A percentile compares a stretch with the other conserved stretches of the same genome.
phyloP scores from a whole-genome alignment of 2,797 vertebrate species.

The Pangasius djambal region DNA sequence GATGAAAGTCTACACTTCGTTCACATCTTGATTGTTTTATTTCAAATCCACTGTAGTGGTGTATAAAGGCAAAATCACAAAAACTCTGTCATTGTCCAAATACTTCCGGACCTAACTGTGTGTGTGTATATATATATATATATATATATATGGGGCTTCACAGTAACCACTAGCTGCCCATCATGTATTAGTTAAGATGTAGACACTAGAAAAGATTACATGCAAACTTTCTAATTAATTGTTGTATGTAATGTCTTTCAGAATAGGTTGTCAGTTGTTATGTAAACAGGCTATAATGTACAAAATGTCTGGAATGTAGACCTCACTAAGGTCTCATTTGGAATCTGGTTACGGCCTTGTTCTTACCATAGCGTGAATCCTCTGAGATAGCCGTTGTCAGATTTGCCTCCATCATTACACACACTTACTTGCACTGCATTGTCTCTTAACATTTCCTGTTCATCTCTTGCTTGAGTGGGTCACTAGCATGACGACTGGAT shows the following conservation, averaged over 20 bases:
- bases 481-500: background rate
- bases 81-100: too few relatives aligned
- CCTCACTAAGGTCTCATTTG: background rate
- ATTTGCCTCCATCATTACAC: background rate
- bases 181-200: background rate
- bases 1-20: too few relatives aligned
- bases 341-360: background rate
- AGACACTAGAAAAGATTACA: background rate
- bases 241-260: background rate
- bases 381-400: background rate
- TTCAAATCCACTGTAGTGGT: too few relatives aligned
- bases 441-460: constrained; percentile 18
- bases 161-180: background rate
- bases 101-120: too few relatives aligned
- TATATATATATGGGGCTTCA: background rate
- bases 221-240: background rate
- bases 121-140: too few relatives aligned
- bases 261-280: background rate
- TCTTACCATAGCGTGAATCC: background rate
- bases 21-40: too few relatives aligned
- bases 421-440: background rate
- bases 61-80: too few relatives aligned
- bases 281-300: background rate
- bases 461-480: background rate
- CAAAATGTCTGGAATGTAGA: background rate